These are phyloP conservation scores for Vicugna pacos DNA, from an alignment of 2,113 vertebrate species.

Conservation along the genomic window DNA sequence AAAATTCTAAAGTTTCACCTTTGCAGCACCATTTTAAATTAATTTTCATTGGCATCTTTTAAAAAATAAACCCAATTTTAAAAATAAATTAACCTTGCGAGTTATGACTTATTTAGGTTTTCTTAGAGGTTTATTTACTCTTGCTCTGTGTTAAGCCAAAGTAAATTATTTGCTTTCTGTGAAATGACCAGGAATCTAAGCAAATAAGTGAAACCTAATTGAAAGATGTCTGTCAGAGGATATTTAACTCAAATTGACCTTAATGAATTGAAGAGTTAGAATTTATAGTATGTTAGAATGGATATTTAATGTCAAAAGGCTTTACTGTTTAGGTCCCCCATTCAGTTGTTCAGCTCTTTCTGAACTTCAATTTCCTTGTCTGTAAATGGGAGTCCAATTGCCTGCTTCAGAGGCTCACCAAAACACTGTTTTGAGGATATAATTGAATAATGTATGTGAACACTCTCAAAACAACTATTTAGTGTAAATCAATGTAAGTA, in stretches of 20 bases:
- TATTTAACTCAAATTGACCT: conserved; percentile 43
- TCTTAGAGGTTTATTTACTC: conserved; percentile 34
- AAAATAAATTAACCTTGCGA: neutral
- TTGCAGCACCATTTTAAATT: conserved; percentile 8
- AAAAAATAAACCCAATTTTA: neutral
- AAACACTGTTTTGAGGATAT: conserved; percentile 26
- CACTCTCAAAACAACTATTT: neutral
- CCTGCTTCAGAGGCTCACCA: neutral
- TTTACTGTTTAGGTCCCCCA: neutral
- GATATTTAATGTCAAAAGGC: neutral
- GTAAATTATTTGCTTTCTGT: conserved; percentile 52
- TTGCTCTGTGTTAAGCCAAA: conserved; percentile 48
- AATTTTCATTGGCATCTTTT: conserved; percentile 13
- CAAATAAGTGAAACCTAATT: conserved; percentile 51
- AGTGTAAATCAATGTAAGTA: neutral
- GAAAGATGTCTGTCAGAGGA: conserved; percentile 36
- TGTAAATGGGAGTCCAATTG: conserved; percentile 57
- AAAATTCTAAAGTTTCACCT: conserved; percentile 32
- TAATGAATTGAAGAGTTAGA: conserved; percentile 45
- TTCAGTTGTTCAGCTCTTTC: neutral
- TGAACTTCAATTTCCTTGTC: conserved; percentile 73
- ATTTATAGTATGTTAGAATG: neutral
- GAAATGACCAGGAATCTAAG: conserved; percentile 50
- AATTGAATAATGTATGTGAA: conserved; percentile 16
- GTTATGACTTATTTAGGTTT: neutral